Conservation (phyloP, 2,113 vertebrate genomes). For the Dicentrarchus labrax region DNA sequence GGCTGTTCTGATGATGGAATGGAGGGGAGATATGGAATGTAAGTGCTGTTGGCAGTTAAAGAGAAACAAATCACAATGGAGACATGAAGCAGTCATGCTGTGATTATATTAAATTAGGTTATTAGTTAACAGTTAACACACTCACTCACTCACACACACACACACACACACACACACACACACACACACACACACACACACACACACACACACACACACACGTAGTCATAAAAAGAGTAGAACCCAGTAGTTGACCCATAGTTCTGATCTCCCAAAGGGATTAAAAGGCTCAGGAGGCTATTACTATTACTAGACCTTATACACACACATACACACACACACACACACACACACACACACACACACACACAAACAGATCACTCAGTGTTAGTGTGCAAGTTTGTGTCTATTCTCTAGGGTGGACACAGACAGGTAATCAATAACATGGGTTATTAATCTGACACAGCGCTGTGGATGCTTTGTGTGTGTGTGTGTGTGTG, state of each 20-base stretch:
- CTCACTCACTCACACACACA: too few species aligned
- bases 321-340: constrained; percentile 39
- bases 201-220: too few species aligned
- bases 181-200: too few species aligned
- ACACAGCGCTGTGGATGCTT: background rate
- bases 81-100: background rate
- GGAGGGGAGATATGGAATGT: background rate
- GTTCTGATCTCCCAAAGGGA: constrained; percentile 19
- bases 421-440: constrained; percentile 45
- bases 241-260: background rate
- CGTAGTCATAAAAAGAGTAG: background rate
- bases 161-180: too few species aligned
- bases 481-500: constrained; percentile 19
- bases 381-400: constrained; percentile 11
- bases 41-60: background rate
- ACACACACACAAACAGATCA: constrained; percentile 13
- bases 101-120: background rate
- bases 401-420: constrained; percentile 17
- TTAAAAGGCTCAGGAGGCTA: constrained; percentile 32
- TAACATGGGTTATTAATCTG: constrained; percentile 44
- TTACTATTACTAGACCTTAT: background rate
- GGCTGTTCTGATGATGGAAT: background rate
- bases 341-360: constrained; percentile 16
- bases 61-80: background rate
- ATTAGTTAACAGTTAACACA: background rate